These are phyloP conservation scores for Busseola fusca DNA, from an alignment of 2,888 invertebrate genomes.

Conservation along the genomic window DNA sequence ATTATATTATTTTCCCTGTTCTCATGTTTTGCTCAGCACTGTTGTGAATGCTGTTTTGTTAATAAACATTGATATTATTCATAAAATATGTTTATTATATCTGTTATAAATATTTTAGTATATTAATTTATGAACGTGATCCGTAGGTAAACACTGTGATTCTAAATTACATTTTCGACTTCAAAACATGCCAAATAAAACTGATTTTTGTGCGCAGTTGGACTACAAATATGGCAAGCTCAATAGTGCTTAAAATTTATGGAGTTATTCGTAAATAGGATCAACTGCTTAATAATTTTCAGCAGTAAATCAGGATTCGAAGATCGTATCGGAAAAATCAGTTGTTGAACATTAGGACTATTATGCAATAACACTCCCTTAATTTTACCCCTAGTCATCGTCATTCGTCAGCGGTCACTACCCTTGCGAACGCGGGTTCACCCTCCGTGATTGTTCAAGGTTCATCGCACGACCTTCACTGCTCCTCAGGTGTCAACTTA, in stretches of 20 bases:
- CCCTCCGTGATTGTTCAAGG: conserved; percentile 66
- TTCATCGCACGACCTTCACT: conserved; percentile 79
- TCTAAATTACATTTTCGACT: conserved; percentile 28
- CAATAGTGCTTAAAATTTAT: conserved; percentile 26
- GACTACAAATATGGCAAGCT: conserved; percentile 26
- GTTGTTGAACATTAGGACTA: neutral
- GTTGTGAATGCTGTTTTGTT: conserved; percentile 3
- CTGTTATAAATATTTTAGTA: conserved; percentile 33
- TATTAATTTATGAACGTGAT: conserved; percentile 7
- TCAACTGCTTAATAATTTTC: neutral
- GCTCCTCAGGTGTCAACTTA: conserved; percentile 70
- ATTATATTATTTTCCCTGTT: conserved; percentile 36
- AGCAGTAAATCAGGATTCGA: neutral
- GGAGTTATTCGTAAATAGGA: conserved; percentile 12
- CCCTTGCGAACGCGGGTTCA: conserved; percentile 60
- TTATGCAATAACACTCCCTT: neutral
- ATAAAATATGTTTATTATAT: conserved; percentile 23
- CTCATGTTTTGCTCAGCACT: conserved; percentile 22
- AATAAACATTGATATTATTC: conserved; percentile 28
- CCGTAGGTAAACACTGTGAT: conserved; percentile 20
- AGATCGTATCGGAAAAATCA: neutral
- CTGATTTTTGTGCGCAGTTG: conserved; percentile 26
- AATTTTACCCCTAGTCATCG: conserved; percentile 15
- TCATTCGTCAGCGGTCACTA: conserved; percentile 60
- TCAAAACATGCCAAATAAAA: conserved; percentile 36